Evolutionary conservation across 2,113 vertebrate genomes (phyloP).

Genomic region (Fregata magnificens): DNA sequence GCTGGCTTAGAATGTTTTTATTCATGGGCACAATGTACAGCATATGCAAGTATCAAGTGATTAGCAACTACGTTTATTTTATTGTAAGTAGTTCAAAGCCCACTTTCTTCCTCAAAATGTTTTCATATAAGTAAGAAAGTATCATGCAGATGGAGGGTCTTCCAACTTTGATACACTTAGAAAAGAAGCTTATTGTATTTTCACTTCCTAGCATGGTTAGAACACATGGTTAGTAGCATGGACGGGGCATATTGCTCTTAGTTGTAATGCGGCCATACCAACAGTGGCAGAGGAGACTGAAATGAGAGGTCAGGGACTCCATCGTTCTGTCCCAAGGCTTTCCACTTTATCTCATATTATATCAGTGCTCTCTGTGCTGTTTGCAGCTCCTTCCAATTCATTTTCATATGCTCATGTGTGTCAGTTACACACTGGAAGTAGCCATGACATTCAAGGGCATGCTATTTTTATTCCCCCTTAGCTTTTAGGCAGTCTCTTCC

Average conservation of each 20-base stretch:
- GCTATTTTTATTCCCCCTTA: not conserved
- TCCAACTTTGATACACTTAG: not conserved
- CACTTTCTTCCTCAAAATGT: not conserved
- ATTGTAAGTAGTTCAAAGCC: not conserved
- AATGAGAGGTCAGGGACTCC: not conserved
- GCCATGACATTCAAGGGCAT: not conserved
- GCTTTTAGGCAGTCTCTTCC: not conserved
- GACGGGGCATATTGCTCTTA: not conserved
- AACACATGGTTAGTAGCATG: not conserved
- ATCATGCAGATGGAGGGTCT: not conserved
- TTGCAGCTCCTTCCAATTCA: not conserved
- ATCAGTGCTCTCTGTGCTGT: not conserved
- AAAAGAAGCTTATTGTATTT: not conserved
- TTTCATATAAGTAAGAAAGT: not conserved
- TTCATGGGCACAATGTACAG: not conserved
- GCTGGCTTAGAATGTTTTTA: not conserved
- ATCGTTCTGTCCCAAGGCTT: not conserved
- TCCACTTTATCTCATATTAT: not conserved
- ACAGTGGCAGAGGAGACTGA: not conserved
- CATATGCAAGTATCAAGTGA: not conserved
- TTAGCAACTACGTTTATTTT: not conserved
- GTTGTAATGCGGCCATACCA: not conserved
- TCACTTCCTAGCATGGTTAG: not conserved
- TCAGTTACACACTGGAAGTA: not conserved
- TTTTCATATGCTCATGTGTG: not conserved